A percentile compares a stretch with the other conserved stretches of the same genome.
These are phyloP conservation scores for Drosophila neotestacea DNA, from an alignment of 2,888 invertebrate genomes.

Conservation along the genomic window DNA sequence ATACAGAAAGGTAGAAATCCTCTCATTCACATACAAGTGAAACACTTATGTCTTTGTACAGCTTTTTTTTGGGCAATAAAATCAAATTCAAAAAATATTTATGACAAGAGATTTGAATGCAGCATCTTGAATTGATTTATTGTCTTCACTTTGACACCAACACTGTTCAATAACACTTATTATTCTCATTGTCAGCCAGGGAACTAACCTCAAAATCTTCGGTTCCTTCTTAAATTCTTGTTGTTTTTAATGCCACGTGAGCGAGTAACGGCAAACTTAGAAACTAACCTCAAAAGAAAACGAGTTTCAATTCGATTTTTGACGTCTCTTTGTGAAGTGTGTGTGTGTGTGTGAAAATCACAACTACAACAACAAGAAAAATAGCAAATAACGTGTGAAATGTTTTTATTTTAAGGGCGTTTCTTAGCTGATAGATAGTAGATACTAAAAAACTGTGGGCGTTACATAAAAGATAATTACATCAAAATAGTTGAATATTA, in stretches of 20 bases:
- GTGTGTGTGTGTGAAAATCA: constrained; percentile 14
- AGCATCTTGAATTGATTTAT: too few species aligned
- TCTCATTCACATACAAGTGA: too few species aligned
- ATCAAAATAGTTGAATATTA: not conserved
- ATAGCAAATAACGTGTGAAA: not conserved
- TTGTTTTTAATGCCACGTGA: constrained; percentile 47
- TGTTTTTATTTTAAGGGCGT: constrained; percentile 10
- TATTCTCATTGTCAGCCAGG: too few species aligned
- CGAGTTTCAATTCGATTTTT: constrained; percentile 51
- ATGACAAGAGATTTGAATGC: too few species aligned
- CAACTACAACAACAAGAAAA: not conserved
- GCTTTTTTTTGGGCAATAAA: too few species aligned
- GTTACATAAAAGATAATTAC: constrained; percentile 3
- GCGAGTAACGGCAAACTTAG: constrained; percentile 42
- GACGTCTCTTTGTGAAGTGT: not conserved
- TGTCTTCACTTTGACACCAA: too few species aligned
- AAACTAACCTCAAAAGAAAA: constrained; percentile 70
- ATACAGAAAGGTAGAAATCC: too few species aligned
- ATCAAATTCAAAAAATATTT: too few species aligned
- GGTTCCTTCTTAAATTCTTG: too few species aligned
- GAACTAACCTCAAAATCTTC: too few species aligned
- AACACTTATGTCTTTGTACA: too few species aligned
- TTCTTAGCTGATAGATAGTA: constrained; percentile 2
- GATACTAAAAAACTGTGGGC: constrained; percentile 4
- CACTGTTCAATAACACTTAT: too few species aligned